phyloP scores from a whole-genome alignment of 1,140 invertebrate genomes.

The Hyles euphorbiae region DNA sequence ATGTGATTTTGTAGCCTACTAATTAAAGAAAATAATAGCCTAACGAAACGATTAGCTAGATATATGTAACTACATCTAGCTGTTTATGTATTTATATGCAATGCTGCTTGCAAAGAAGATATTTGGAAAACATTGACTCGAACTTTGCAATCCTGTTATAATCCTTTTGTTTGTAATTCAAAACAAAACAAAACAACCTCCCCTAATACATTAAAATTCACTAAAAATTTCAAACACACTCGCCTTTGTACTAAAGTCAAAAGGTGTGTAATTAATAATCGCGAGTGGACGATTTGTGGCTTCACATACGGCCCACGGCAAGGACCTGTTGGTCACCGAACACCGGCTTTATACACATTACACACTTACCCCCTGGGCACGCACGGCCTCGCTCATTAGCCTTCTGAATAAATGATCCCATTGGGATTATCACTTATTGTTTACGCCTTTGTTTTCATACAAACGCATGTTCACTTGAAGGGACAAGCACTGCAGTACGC shows the following conservation, averaged over 20 bases:
- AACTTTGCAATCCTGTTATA: too few species aligned
- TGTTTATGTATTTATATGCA: too few species aligned
- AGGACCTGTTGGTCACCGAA: constrained; percentile 23
- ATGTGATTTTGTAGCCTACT: too few species aligned
- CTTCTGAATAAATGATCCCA: constrained; percentile 7
- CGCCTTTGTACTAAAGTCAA: constrained; percentile 8
- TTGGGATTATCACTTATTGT: not conserved
- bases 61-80: too few species aligned
- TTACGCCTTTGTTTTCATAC: not conserved
- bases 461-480: too few species aligned
- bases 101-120: too few species aligned
- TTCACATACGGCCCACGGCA: constrained; percentile 14
- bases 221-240: constrained; percentile 3
- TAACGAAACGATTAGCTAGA: too few species aligned
- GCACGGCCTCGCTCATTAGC: not conserved
- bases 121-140: too few species aligned
- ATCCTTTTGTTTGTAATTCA: too few species aligned
- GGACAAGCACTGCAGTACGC: too few species aligned
- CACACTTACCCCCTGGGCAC: not conserved
- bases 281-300: constrained; percentile 21
- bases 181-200: too few species aligned
- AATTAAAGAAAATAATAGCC: too few species aligned
- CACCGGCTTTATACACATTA: constrained; percentile 12
- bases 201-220: not conserved
- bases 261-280: constrained; percentile 29